Evolutionary conservation across 2,113 vertebrate genomes (phyloP), one percentile per base, ranked within the genome.

Genomic region (Beaufortia kweichowensis): DNA sequence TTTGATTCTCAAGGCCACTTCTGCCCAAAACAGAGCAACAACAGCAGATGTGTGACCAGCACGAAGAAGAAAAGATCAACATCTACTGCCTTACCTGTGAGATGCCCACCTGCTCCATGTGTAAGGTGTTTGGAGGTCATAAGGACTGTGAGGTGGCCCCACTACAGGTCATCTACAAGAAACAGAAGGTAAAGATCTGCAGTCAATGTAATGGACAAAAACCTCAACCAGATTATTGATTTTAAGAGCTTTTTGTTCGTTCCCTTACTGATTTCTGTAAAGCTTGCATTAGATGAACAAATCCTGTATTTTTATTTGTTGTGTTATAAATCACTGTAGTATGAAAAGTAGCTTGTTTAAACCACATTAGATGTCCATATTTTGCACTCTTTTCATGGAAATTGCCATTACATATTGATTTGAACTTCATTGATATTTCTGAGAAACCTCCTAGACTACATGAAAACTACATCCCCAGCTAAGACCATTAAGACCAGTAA

Each of bases 61-160:
- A 97, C 0, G 89, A 93, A 26, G 95, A 96, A 0, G 95, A 96
- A 86, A 93, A 92, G 84, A 94, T 97, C 86, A 96, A 97, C 77
- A 94, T 97, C 88, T 97, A 96, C 90, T 97, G 95, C 79, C 86
- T 96, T 80, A 94, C 85, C 80, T 97, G 95, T 0, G 91, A 96
- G 87, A 89, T 81, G 6, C 95, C 95, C 64, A 96, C 95, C 83
- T 97, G 95, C 88, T 97, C 95, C 63, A 93, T 97, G 91, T 97
- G 95, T 90, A 96, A 96, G 81, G 95, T 96, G 86, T 97, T 96
- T 0, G 95, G 95, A 0, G 89, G 89, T 0, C 95, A 97, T 89
- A 94, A 92, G 80, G 94, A 94, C 88, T 97, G 95, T 0, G 93
- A 96, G 24, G 95, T 97, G 21, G 95, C 94, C 0, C 95, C 94